A percentile compares a stretch with the other conserved stretches of the same genome.
Conservation (phyloP, 2,888 invertebrate species). For the Limnephilus marmoratus region DNA sequence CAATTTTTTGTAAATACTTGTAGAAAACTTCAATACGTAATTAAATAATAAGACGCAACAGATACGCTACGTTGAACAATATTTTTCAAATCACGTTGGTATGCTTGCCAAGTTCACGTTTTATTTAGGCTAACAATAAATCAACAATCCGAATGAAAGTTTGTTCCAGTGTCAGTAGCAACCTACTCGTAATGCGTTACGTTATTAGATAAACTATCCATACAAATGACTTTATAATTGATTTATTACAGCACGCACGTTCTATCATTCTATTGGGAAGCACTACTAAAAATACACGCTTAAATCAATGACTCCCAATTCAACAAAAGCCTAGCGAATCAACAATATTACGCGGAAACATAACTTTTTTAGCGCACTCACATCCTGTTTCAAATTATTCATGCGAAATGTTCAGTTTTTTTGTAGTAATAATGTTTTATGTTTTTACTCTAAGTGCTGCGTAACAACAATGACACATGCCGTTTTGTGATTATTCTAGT, state of each 20-base stretch:
- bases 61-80: neutral
- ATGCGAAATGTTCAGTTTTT: neutral
- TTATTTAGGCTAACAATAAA: neutral
- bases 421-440: neutral
- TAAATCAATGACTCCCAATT: neutral
- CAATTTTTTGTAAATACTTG: neutral
- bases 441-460: neutral
- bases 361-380: neutral
- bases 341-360: neutral
- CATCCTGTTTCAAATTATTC: neutral
- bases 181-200: neutral
- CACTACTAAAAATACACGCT: neutral
- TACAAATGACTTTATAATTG: slow-evolving; percentile 44
- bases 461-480: neutral
- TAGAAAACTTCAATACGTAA: neutral
- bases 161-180: neutral
- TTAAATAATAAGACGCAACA: neutral
- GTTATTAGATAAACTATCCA: slow-evolving; percentile 30
- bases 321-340: neutral
- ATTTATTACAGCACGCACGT: slow-evolving; percentile 39
- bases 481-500: neutral
- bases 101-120: neutral
- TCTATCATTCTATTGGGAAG: slow-evolving; percentile 2
- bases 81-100: neutral
- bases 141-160: neutral